phyloP scores from a whole-genome alignment of 2,888 invertebrate genomes.

The Lycophotia porphyrea region DNA sequence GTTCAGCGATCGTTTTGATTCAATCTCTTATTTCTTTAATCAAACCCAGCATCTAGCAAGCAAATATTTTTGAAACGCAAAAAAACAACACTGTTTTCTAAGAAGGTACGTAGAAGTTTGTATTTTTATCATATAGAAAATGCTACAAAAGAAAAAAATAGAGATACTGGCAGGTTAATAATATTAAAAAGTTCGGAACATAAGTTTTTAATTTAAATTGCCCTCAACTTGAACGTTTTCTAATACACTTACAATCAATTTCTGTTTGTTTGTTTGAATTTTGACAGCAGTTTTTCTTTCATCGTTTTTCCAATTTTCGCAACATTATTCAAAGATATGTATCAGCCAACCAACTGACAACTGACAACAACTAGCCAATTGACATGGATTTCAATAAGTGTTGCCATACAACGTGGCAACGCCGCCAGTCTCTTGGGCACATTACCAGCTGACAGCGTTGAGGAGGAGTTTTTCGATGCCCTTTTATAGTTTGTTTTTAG shows the following conservation, averaged over 20 bases:
- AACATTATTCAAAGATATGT: no score
- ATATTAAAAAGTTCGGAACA: not conserved
- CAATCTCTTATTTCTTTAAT: not conserved
- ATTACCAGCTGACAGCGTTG: no score
- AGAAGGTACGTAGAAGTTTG: not conserved
- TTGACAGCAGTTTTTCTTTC: not conserved
- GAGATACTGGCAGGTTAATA: not conserved
- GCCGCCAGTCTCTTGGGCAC: no score
- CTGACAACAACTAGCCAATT: no score
- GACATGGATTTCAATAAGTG: no score
- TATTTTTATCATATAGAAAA: not conserved
- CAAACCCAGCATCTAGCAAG: not conserved
- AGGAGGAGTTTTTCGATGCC: no score
- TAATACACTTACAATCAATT: not conserved
- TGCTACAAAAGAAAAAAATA: not conserved
- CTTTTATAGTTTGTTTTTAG: no score
- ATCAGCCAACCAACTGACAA: no score
- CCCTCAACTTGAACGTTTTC: not conserved
- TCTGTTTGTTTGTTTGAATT: not conserved
- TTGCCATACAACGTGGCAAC: no score
- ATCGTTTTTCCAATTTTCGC: not conserved
- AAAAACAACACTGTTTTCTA: not conserved
- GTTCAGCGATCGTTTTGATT: not conserved
- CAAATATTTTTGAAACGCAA: not conserved
- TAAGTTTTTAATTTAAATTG: not conserved